Percentiles rank a stretch among this genome's conserved stretches.
Evolutionary conservation across 2,797 vertebrate species (phyloP).

Genomic region (Alouatta caraya): DNA sequence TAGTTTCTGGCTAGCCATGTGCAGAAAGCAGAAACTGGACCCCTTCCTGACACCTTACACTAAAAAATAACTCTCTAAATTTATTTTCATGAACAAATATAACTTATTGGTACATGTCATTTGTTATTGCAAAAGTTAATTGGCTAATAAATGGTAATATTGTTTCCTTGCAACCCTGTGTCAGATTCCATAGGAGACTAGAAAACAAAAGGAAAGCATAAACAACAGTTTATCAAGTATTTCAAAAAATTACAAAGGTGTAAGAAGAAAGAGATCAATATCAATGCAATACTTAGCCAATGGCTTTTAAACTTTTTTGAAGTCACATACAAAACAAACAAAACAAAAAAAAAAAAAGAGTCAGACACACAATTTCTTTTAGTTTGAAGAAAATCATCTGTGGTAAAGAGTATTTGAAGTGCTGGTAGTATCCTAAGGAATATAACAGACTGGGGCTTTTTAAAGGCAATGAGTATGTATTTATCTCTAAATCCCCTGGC

Average conservation of each 20-base stretch:
- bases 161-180: neutral
- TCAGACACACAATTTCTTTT: neutral
- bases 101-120: neutral
- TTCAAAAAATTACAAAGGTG: neutral
- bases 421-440: neutral
- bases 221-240: neutral
- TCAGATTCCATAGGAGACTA: neutral
- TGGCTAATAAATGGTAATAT: conserved; percentile 6
- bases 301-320: neutral
- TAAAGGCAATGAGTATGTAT: neutral
- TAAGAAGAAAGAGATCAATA: neutral
- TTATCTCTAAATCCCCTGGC: neutral
- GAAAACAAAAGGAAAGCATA: neutral
- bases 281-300: neutral
- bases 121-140: neutral
- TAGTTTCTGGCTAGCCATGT: neutral
- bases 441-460: neutral
- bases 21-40: too few species aligned
- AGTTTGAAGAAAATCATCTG: neutral
- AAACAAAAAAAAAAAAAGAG: neutral
- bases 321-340: neutral
- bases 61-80: neutral
- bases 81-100: neutral
- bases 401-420: neutral
- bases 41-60: too few species aligned